These are phyloP conservation scores for Notechis scutatus DNA, from an alignment of 2,113 vertebrate species.

Conservation along the genomic window DNA sequence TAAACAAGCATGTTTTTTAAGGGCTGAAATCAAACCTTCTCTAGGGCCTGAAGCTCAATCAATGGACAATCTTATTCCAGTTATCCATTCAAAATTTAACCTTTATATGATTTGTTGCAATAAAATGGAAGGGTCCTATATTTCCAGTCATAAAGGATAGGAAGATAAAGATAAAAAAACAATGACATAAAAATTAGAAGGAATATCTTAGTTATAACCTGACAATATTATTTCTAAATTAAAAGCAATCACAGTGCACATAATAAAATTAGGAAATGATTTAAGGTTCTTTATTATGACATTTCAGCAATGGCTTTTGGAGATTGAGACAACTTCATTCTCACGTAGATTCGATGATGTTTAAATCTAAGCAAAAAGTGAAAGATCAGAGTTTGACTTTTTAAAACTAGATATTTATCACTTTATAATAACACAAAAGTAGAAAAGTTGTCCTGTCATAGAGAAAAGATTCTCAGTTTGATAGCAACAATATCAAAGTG, in stretches of 20 bases:
- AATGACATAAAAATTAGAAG: not conserved
- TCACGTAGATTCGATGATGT: not conserved
- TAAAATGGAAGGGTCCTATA: not conserved
- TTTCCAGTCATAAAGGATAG: not conserved
- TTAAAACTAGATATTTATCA: not conserved
- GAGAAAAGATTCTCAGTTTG: not conserved
- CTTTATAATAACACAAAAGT: not conserved
- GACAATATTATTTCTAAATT: not conserved
- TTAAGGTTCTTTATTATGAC: not conserved
- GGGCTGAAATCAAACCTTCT: not conserved
- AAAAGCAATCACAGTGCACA: not conserved
- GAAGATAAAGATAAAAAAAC: not conserved
- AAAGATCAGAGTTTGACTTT: slow-evolving; percentile 11
- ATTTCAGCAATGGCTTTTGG: not conserved
- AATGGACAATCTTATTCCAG: not conserved
- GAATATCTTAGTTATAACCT: not conserved
- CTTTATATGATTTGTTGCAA: not conserved
- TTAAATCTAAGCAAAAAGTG: not conserved
- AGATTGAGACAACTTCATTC: not conserved
- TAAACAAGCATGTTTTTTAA: not conserved
- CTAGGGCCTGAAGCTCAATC: not conserved
- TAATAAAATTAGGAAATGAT: not conserved
- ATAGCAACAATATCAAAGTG: not conserved
- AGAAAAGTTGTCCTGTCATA: not conserved
- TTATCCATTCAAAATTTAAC: not conserved